Evolutionary conservation across 1,140 invertebrate species (phyloP), one percentile per base, ranked within the genome.

Genomic region (Eupeodes corollae): DNA sequence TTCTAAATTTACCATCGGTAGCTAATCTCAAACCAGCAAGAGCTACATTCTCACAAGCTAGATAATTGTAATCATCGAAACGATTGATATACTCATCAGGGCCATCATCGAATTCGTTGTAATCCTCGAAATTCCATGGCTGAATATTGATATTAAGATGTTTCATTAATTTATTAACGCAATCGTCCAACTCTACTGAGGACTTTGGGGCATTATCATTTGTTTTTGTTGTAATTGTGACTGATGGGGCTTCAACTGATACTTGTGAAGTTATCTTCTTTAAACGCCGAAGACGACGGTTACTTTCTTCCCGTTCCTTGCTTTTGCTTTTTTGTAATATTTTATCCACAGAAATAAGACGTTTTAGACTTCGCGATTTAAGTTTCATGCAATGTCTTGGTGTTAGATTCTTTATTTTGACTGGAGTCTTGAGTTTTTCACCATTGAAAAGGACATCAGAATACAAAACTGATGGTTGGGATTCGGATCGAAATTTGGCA

Each of bases 51-150:
- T 51, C 50, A 12, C 45, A 42, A 14, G 44, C 44, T 21, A 51
- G 33, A n/a, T 51, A 51, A 31, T 47, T 37, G 13, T 51, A 45
- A 42, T 51, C 50, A 11, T 51, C 49, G 14, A 51, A 51, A 40
- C 47, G 50, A 40, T 35, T 40, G 2, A 51, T 13, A 42, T 47
- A 51, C 10, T 48, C 40, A 14, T 44, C 45, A 39, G 31, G 47
- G 2, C 32, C 38, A 15, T 46, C 40, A 1, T 35, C 11, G 21
- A 35, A 15, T 9, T 42, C 14, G 31, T 47, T 42, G 3, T 45
- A 26, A 16, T 47, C 39, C 2, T 44, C 33, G 16, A 51, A 51
- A 44, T 51, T 51, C 45, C 45, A 51, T 19, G 47, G 15, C 1
- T 45, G 50, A 47, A 51, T 51, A n/a, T 47, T 30, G 6, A 34